Base-by-base conservation (phyloP, 2,888 invertebrate genomes). In the Teleogryllus oceanicus region DNA sequence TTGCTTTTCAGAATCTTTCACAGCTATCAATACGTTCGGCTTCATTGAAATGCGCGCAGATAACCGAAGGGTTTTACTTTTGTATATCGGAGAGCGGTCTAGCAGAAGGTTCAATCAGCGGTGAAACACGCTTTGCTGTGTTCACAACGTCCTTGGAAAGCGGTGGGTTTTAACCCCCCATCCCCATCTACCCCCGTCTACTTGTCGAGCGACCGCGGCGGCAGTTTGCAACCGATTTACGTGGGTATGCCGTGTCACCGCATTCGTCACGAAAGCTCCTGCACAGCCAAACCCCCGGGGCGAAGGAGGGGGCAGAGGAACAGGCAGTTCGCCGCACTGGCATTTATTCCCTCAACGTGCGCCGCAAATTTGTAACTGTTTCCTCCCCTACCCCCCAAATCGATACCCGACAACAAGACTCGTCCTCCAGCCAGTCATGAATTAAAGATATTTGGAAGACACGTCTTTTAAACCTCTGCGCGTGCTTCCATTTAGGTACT, bases 291-390 rank as follows among this genome's bases (percentile, higher is more conserved):
- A 4, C 62, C 62, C 62, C 16, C 12, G 8, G 37, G 37, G 0
- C 8, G 37, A 37, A 37, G 37, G 37, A 37, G 37, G 37, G 37
- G 37, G 37, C 37, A 8, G 37, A 37, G 37, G 37, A 37, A 37
- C 37, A 37, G 37, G 37, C 37, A 37, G 37, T 37, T 37, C 37
- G 37, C 37, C 37, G 37, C 37, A 37, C 16, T 62, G 13, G 13
- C 62, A 62, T 62, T 62, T 62, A 62, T 62, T 62, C 62, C n/a
- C 62, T 13, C 62, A 62, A n/a, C 62, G 62, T n/a, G 62, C 62
- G 62, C n/a, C 62, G 13, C 62, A 62, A 62, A 62, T 13, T 62
- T 62, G 62, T 62, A 18, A 62, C 62, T 62, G 62, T 62, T 62
- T 62, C 62, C 62, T 62, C 62, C 62, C 16, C n/a, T 8, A 1